Evolutionary conservation across 2,113 vertebrate species (phyloP).

Genomic region (Chamaea fasciata): DNA sequence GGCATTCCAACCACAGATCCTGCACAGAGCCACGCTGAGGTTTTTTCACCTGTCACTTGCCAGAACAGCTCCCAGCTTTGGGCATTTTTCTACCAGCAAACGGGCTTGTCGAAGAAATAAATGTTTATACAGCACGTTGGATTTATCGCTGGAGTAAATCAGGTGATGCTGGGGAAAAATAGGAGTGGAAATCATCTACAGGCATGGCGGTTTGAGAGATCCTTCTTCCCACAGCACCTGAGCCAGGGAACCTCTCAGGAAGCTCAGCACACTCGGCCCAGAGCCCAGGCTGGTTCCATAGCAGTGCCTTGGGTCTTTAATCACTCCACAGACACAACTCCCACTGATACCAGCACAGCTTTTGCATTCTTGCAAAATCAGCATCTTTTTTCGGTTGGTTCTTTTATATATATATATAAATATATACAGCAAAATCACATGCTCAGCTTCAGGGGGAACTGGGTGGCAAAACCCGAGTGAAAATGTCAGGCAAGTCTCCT

Average conservation of each 20-base stretch:
- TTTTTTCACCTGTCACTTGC: not conserved
- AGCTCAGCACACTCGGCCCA: not conserved
- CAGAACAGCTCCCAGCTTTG: not conserved
- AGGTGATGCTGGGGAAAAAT: not conserved
- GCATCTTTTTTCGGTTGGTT: not conserved
- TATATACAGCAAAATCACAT: not conserved
- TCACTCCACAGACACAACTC: not conserved
- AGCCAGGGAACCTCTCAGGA: not conserved
- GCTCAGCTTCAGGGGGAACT: not conserved
- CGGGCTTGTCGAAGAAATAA: not conserved
- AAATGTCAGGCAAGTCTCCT: not conserved
- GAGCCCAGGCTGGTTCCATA: not conserved
- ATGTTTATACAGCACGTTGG: not conserved
- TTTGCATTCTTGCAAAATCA: not conserved
- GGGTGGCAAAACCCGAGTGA: not conserved
- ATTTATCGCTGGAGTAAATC: not conserved
- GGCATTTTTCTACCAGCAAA: not conserved
- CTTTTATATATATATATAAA: too few relatives aligned
- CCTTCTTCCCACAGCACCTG: not conserved
- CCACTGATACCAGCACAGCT: not conserved
- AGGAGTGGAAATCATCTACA: not conserved
- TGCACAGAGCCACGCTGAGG: fast-evolving
- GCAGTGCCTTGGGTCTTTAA: not conserved
- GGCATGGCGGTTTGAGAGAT: not conserved
- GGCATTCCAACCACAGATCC: fast-evolving